Conservation (phyloP, 2,888 invertebrate species). For the Macroteleia sp. region DNA sequence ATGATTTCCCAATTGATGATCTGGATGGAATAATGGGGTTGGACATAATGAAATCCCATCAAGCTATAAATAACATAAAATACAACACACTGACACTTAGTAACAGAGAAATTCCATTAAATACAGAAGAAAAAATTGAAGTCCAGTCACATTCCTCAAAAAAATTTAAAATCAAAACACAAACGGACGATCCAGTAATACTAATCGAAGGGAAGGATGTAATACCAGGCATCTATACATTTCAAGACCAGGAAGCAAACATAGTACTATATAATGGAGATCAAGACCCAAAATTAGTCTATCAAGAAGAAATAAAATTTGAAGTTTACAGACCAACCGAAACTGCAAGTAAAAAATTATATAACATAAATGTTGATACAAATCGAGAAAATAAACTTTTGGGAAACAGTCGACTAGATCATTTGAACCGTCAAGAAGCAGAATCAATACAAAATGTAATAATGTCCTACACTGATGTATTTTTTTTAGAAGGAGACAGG, state of each 20-base stretch:
- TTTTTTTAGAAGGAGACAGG: not conserved
- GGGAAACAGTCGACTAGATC: not conserved
- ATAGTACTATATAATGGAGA: not conserved
- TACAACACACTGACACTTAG: too few species aligned
- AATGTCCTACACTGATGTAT: not conserved
- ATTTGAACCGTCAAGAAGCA: not conserved
- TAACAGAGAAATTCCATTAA: too few species aligned
- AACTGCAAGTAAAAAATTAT: not conserved
- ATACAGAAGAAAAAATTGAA: too few species aligned
- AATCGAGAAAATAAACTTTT: not conserved
- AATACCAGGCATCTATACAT: not conserved
- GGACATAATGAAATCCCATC: too few species aligned
- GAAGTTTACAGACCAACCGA: not conserved
- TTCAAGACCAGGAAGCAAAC: not conserved
- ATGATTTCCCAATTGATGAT: conserved; percentile 4
- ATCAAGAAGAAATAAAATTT: not conserved
- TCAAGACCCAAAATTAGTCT: not conserved
- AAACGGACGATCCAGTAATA: not conserved
- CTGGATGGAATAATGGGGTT: too few species aligned
- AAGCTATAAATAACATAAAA: too few species aligned
- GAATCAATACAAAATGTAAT: not conserved
- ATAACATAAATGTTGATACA: too few species aligned
- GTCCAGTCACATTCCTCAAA: too few species aligned
- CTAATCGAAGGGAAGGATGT: not conserved
- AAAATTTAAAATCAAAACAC: too few species aligned